Percentiles rank a stretch among this genome's conserved stretches.
These are phyloP conservation scores for Limnephilus lunatus DNA, from an alignment of 2,888 invertebrate genomes.

Conservation along the genomic window DNA sequence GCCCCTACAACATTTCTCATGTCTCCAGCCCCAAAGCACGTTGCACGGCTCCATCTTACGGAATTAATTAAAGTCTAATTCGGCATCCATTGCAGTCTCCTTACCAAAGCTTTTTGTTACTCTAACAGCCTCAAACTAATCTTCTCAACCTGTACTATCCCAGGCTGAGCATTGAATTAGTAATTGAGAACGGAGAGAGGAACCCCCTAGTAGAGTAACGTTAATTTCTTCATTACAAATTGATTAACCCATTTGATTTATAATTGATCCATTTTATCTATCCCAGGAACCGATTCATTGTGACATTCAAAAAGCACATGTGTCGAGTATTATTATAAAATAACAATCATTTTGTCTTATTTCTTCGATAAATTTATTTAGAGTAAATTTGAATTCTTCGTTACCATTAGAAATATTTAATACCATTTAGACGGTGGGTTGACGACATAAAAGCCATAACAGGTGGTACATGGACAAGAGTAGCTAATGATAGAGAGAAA, in stretches of 20 bases:
- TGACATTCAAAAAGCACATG: not conserved
- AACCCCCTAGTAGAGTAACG: not conserved
- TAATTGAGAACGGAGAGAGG: not conserved
- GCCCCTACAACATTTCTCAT: not conserved
- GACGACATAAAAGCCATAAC: too few relatives aligned
- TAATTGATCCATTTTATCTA: too few relatives aligned
- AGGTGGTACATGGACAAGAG: too few relatives aligned
- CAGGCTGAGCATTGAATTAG: not conserved
- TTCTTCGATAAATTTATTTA: too few relatives aligned
- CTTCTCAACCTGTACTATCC: not conserved
- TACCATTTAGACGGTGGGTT: too few relatives aligned
- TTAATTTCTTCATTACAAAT: not conserved
- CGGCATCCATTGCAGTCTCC: slow-evolving; percentile 25
- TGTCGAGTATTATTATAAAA: not conserved
- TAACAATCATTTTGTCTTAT: not conserved
- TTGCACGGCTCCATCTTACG: not conserved
- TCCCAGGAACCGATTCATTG: not conserved
- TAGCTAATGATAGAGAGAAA: too few relatives aligned
- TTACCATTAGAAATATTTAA: too few relatives aligned
- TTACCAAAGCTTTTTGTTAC: slow-evolving; percentile 12
- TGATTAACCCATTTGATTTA: not conserved
- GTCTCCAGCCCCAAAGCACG: not conserved
- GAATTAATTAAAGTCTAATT: slow-evolving; percentile 32
- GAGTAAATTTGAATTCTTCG: too few relatives aligned
- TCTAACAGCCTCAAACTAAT: not conserved